These are phyloP conservation scores for Hymenopus coronatus DNA, from an alignment of 2,888 invertebrate species.

Conservation along the genomic window DNA sequence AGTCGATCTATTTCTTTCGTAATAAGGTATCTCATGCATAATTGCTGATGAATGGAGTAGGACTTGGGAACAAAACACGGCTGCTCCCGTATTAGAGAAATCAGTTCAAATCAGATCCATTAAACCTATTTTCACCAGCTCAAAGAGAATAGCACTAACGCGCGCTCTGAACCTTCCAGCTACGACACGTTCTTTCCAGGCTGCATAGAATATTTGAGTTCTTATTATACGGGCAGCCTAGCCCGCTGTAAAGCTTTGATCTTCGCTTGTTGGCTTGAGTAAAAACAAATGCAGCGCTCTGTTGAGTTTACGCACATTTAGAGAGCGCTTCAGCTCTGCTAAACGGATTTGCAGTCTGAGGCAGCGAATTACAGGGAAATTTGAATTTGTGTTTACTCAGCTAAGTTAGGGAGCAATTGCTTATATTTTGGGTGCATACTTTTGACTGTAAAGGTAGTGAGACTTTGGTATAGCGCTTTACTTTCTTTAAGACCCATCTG, in stretches of 20 bases:
- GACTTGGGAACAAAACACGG: no score
- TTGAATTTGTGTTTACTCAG: background rate
- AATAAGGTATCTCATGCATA: no score
- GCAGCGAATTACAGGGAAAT: background rate
- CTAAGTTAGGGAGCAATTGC: background rate
- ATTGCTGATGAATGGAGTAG: no score
- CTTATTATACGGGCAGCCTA: background rate
- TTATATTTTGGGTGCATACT: background rate
- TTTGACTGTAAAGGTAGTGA: no score
- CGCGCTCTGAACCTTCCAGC: background rate
- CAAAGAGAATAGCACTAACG: background rate
- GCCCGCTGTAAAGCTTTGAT: background rate
- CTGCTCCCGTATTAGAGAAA: no score
- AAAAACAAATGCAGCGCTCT: background rate
- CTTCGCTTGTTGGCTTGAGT: background rate
- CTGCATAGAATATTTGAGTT: background rate
- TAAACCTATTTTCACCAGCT: no score
- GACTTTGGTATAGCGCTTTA: no score
- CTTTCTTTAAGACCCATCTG: no score
- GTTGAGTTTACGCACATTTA: background rate
- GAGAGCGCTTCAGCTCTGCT: background rate
- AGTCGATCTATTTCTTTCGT: no score
- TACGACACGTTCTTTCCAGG: background rate
- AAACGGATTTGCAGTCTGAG: background rate
- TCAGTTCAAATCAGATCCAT: no score